phyloP scores from a whole-genome alignment of 2,888 invertebrate genomes.

The Sisyra terminalis region DNA sequence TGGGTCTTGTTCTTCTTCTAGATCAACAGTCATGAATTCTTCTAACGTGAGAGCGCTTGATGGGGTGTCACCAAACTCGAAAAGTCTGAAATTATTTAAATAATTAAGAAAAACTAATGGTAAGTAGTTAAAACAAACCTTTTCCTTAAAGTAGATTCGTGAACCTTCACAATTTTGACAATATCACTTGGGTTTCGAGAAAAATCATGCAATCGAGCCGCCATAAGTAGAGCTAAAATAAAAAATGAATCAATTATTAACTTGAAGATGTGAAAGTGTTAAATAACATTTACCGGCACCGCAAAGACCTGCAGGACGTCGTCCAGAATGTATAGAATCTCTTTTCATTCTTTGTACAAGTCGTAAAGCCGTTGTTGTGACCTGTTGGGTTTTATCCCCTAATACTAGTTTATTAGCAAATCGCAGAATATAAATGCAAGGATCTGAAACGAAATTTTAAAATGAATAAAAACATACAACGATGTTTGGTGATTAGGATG shows the following conservation, averaged over 20 bases:
- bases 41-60: constrained; percentile 88
- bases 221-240: constrained; percentile 72
- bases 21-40: constrained; percentile 91
- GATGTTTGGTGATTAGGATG: no score
- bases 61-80: constrained; percentile 94
- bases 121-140: constrained; percentile 27
- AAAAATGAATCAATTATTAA: constrained; percentile 11
- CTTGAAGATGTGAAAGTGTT: no score
- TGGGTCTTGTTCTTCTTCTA: constrained; percentile 93
- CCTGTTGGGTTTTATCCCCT: constrained; percentile 84
- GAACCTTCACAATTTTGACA: constrained; percentile 88
- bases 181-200: constrained; percentile 74
- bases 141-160: constrained; percentile 84
- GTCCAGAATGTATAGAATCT: constrained; percentile 92
- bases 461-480: not conserved
- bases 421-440: constrained; percentile 86
- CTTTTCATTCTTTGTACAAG: constrained; percentile 95
- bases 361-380: constrained; percentile 85
- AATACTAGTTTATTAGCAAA: constrained; percentile 89
- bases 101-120: not conserved
- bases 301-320: constrained; percentile 92
- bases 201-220: constrained; percentile 85
- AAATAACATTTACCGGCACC: constrained; percentile 62
- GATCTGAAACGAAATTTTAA: constrained; percentile 46
- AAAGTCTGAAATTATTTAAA: constrained; percentile 33